Conservation (phyloP, 2,113 vertebrate species). For the Noctilio leporinus region DNA sequence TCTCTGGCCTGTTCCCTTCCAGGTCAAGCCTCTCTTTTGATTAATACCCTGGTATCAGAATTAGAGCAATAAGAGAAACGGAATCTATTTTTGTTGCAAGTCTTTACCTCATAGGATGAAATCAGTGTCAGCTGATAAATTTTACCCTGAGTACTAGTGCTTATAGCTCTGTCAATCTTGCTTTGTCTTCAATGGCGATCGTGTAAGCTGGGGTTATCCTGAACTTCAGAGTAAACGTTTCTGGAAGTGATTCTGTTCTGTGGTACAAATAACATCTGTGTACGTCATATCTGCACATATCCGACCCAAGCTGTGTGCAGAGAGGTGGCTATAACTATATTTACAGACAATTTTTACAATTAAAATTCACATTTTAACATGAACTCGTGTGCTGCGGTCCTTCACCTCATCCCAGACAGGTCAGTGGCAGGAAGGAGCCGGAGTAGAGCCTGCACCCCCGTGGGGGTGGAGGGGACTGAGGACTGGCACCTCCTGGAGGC, state of each 20-base stretch:
- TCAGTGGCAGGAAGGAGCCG: neutral
- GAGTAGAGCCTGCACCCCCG: accelerated
- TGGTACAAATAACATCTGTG: slow-evolving; percentile 14
- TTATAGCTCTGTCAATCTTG: neutral
- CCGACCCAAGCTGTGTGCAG: slow-evolving; percentile 60
- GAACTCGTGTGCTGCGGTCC: neutral
- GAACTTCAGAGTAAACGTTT: neutral
- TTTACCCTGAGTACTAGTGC: neutral
- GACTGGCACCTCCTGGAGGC: neutral
- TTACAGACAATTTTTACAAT: slow-evolving; percentile 80
- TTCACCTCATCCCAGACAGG: neutral
- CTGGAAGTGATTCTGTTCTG: neutral
- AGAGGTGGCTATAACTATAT: slow-evolving; percentile 69
- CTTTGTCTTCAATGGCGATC: neutral
- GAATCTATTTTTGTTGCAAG: slow-evolving; percentile 34
- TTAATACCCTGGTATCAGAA: neutral
- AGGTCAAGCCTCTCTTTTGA: slow-evolving; percentile 8
- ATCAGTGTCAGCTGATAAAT: neutral
- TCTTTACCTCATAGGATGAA: slow-evolving; percentile 20
- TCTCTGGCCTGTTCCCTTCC: slow-evolving; percentile 4
- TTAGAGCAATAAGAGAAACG: slow-evolving; percentile 49
- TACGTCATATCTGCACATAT: slow-evolving; percentile 49
- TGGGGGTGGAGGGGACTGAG: accelerated
- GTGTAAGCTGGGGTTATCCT: neutral
- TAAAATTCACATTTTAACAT: slow-evolving; percentile 82